Percentiles rank a stretch among this genome's conserved stretches.
phyloP scores from a whole-genome alignment of 2,797 vertebrate species.

The Tiaroga cobitis region DNA sequence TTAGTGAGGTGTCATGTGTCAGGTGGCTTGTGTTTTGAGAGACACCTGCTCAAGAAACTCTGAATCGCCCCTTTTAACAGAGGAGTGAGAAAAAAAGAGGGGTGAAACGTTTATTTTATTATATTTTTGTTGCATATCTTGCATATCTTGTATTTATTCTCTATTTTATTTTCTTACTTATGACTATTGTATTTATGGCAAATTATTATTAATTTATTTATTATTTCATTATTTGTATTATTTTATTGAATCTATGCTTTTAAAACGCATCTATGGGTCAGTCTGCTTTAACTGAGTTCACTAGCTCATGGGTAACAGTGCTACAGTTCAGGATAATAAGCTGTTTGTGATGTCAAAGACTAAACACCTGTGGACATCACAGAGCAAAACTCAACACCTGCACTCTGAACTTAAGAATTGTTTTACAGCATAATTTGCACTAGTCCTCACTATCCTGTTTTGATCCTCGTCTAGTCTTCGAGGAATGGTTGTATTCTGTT shows the following conservation, averaged over 20 bases:
- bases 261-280: not conserved
- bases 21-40: conserved; percentile 66
- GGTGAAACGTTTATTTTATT: not conserved
- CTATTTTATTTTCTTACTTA: not conserved
- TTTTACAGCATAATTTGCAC: conserved; percentile 62
- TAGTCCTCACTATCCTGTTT: conserved; percentile 37
- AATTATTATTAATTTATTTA: not conserved
- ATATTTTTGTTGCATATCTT: not conserved
- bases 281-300: conserved; percentile 9
- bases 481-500: conserved; percentile 12
- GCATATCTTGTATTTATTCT: not conserved
- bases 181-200: not conserved
- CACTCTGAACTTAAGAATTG: conserved; percentile 39
- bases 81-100: not conserved
- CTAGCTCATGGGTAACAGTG: conserved; percentile 17
- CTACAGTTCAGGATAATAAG: conserved; percentile 45
- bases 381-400: conserved; percentile 59
- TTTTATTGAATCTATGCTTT: too few relatives aligned
- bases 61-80: conserved; percentile 36
- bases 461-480: not conserved
- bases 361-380: conserved; percentile 50
- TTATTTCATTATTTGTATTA: not conserved
- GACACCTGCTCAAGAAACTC: conserved; percentile 67
- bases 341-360: conserved; percentile 46
- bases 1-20: conserved; percentile 78